Conservation (phyloP, 2,113 vertebrate species). For the Erpornis zantholeuca region DNA sequence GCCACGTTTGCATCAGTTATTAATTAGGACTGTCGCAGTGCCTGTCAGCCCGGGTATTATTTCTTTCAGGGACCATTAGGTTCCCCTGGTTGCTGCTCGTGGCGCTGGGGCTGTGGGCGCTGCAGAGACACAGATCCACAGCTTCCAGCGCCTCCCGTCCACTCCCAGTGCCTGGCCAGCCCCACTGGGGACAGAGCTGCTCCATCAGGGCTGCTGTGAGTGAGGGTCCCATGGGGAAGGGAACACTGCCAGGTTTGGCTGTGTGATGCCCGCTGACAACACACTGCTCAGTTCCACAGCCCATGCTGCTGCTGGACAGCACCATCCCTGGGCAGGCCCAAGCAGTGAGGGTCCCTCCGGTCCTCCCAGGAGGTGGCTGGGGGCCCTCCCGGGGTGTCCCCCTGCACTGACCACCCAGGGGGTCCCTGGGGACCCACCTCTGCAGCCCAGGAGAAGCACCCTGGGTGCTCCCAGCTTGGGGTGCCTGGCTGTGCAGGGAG, state of each 20-base stretch:
- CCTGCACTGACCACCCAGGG: neutral
- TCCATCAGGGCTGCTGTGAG: accelerated
- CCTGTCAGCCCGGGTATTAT: slow-evolving; percentile 51
- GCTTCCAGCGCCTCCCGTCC: neutral
- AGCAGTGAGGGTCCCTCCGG: neutral
- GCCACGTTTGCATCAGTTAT: slow-evolving; percentile 54
- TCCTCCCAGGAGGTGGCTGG: neutral
- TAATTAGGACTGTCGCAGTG: slow-evolving; percentile 63
- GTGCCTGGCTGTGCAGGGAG: accelerated
- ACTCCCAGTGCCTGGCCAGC: neutral
- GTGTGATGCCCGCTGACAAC: accelerated
- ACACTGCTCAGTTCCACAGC: too few relatives aligned
- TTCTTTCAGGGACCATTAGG: slow-evolving; percentile 71
- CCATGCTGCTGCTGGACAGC: neutral
- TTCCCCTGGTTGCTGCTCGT: neutral
- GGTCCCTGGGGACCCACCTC: neutral
- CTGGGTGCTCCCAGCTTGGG: neutral
- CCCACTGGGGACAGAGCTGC: neutral
- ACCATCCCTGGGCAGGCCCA: accelerated
- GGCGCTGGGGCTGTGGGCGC: neutral
- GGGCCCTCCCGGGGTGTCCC: neutral
- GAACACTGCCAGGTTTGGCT: accelerated
- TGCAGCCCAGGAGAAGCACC: neutral
- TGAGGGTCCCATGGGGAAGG: accelerated
- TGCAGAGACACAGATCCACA: neutral